Conservation (phyloP, 2,113 vertebrate species). For the Micromys minutus region DNA sequence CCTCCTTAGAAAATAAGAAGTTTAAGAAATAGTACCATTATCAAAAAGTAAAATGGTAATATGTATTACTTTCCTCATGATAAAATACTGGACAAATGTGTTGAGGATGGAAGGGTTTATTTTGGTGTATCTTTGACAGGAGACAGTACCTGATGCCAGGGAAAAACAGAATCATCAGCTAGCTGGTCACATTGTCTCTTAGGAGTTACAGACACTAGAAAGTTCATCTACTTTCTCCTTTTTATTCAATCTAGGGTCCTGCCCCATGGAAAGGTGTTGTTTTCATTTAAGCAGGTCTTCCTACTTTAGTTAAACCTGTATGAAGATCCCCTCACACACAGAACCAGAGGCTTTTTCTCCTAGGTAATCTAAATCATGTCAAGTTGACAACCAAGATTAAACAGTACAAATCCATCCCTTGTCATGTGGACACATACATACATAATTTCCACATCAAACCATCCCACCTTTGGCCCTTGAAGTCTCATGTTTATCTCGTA, state of each 20-base stretch:
- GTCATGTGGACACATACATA: not conserved
- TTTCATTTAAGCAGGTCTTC: not conserved
- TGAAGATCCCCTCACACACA: not conserved
- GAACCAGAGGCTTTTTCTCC: not conserved
- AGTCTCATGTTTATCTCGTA: not conserved
- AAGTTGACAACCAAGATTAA: not conserved
- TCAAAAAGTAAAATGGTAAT: not conserved
- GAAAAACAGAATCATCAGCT: not conserved
- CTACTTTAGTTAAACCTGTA: not conserved
- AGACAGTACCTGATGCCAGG: not conserved
- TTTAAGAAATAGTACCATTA: not conserved
- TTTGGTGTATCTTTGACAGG: not conserved
- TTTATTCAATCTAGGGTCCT: not conserved
- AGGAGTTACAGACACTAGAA: not conserved
- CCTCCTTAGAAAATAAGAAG: conserved; percentile 17
- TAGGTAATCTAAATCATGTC: not conserved
- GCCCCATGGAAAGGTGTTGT: no score
- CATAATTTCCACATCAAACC: not conserved
- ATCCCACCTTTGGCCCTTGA: not conserved
- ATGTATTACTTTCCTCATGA: not conserved
- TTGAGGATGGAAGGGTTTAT: not conserved
- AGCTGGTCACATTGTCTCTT: not conserved
- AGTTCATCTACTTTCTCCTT: not conserved
- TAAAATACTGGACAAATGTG: not conserved
- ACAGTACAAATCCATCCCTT: not conserved